Evolutionary conservation across 2,797 vertebrate genomes (phyloP).

Genomic region (Tiaroga cobitis): DNA sequence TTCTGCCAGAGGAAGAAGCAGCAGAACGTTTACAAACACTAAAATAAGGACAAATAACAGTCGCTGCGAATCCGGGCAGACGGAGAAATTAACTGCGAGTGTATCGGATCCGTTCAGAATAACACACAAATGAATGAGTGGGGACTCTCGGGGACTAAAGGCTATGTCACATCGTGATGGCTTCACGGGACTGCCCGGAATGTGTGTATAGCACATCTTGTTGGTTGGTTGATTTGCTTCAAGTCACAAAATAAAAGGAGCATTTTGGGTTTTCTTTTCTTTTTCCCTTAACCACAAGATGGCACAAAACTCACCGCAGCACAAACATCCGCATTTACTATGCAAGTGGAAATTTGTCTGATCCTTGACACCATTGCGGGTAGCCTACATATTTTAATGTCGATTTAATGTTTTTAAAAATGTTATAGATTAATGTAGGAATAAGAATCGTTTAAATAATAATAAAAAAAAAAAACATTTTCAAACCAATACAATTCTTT

Average conservation of each 20-base stretch:
- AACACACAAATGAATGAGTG: background rate
- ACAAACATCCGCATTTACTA: background rate
- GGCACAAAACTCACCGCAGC: background rate
- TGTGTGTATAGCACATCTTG: background rate
- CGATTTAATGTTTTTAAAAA: background rate
- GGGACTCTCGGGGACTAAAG: background rate
- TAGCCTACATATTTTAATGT: background rate
- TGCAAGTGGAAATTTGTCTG: background rate
- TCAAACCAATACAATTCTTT: no score
- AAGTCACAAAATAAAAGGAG: constrained; percentile 9
- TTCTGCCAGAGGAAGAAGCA: background rate
- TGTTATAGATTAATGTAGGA: background rate
- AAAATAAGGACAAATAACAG: background rate
- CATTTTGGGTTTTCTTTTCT: background rate
- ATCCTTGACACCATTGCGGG: background rate
- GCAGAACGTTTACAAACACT: background rate
- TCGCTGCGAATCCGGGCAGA: no score
- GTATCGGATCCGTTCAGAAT: background rate
- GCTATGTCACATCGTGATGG: background rate
- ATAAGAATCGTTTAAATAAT: background rate
- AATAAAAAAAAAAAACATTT: no score
- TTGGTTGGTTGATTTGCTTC: background rate
- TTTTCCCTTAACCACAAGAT: background rate
- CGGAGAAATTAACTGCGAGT: background rate
- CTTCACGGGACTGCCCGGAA: background rate